These are phyloP conservation scores for Acropternis orthonyx DNA, from an alignment of 2,797 vertebrate genomes.

Conservation along the genomic window DNA sequence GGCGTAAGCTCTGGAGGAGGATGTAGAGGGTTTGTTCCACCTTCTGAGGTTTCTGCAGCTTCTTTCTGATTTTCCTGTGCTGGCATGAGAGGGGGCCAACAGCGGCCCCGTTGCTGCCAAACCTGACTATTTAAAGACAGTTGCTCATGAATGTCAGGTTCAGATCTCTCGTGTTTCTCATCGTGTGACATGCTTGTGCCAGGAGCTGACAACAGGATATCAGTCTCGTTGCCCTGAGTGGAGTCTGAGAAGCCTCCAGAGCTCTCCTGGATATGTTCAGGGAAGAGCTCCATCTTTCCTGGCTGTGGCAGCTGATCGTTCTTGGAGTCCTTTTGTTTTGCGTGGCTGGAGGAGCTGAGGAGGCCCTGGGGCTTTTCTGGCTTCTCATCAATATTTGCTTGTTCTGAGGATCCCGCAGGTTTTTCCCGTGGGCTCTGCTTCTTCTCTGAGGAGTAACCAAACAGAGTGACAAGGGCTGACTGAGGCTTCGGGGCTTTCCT, in stretches of 20 bases:
- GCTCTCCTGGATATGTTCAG: background rate
- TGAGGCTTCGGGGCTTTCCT: slow-evolving; percentile 13
- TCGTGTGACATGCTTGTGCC: background rate
- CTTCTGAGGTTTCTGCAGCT: background rate
- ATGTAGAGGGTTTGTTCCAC: background rate
- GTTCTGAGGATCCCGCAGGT: background rate
- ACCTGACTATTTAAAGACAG: background rate
- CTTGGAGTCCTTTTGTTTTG: background rate
- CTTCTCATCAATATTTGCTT: background rate
- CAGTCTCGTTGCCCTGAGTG: background rate
- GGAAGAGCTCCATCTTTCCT: background rate
- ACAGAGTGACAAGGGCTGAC: slow-evolving; percentile 44
- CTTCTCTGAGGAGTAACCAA: slow-evolving; percentile 39
- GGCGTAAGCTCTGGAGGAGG: background rate
- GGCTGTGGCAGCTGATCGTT: background rate
- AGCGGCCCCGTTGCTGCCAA: background rate
- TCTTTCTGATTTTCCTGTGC: background rate
- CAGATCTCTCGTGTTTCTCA: background rate
- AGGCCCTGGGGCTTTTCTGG: background rate
- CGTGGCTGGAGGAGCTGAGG: background rate
- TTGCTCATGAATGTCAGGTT: background rate
- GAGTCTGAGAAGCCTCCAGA: background rate
- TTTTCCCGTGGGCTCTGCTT: background rate
- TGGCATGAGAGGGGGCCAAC: background rate
- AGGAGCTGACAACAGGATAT: background rate